Evolutionary conservation across 2,113 vertebrate genomes (phyloP).

Genomic region (Ciconia maguari): DNA sequence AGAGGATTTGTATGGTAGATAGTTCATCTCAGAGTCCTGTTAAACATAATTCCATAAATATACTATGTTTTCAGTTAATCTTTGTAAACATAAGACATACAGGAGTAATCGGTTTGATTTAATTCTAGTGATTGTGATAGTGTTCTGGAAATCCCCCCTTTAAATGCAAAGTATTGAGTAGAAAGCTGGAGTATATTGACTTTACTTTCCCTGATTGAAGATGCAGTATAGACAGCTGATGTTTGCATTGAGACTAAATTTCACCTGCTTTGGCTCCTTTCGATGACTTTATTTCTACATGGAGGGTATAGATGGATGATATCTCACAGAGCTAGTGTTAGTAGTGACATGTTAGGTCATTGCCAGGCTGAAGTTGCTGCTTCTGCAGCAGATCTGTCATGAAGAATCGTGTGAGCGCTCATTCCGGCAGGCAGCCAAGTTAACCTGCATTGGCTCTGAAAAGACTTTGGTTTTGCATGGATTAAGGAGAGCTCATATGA

Average conservation of each 20-base stretch:
- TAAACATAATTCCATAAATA: background rate
- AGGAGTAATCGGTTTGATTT: background rate
- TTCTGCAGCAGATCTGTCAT: background rate
- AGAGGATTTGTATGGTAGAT: background rate
- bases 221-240: background rate
- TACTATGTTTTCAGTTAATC: background rate
- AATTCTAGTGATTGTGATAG: background rate
- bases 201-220: background rate
- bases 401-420: accelerated
- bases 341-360: background rate
- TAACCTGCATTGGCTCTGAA: background rate
- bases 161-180: background rate
- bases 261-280: background rate
- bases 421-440: background rate
- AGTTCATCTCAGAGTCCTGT: background rate
- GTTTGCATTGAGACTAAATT: background rate
- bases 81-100: background rate
- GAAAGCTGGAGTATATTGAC: background rate
- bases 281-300: background rate
- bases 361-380: background rate
- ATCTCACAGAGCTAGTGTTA: background rate
- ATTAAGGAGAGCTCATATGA: accelerated
- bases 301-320: background rate
- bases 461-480: background rate
- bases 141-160: background rate